Percentiles rank a stretch among this genome's conserved stretches.
Conservation (phyloP, 2,113 vertebrate species). For the Parus major region DNA sequence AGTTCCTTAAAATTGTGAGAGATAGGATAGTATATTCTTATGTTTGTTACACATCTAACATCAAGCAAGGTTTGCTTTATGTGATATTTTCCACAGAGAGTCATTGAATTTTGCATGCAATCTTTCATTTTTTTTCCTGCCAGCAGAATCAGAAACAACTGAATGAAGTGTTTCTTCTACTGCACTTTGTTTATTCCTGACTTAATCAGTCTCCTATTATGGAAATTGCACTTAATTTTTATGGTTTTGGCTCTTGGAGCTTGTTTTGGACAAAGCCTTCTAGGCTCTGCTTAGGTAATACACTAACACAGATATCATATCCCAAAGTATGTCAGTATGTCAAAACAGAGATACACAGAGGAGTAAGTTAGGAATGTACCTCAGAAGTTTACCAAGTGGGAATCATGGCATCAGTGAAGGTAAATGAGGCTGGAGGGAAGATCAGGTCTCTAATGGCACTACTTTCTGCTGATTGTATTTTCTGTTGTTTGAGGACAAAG, state of each 20-base stretch:
- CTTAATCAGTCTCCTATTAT: background rate
- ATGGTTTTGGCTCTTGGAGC: background rate
- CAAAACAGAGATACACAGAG: background rate
- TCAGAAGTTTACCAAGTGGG: background rate
- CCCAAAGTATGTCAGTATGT: background rate
- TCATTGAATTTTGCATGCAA: background rate
- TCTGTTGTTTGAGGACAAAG: background rate
- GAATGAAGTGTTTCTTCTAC: background rate
- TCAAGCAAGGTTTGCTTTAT: background rate
- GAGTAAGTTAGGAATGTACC: background rate
- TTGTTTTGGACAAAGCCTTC: background rate
- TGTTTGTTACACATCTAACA: background rate
- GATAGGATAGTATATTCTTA: background rate
- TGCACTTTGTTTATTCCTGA: background rate
- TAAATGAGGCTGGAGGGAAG: background rate
- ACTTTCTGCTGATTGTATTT: background rate
- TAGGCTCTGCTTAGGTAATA: background rate
- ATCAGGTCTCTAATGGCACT: background rate
- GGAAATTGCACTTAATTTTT: background rate
- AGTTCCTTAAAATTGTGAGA: background rate
- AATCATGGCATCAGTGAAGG: background rate
- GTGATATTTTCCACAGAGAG: background rate
- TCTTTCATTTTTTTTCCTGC: background rate
- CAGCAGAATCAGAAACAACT: background rate
- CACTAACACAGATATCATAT: background rate